Evolutionary conservation across 2,113 vertebrate species (phyloP), one percentile per base, ranked within the genome.

Genomic region (Tyrannus savana): DNA sequence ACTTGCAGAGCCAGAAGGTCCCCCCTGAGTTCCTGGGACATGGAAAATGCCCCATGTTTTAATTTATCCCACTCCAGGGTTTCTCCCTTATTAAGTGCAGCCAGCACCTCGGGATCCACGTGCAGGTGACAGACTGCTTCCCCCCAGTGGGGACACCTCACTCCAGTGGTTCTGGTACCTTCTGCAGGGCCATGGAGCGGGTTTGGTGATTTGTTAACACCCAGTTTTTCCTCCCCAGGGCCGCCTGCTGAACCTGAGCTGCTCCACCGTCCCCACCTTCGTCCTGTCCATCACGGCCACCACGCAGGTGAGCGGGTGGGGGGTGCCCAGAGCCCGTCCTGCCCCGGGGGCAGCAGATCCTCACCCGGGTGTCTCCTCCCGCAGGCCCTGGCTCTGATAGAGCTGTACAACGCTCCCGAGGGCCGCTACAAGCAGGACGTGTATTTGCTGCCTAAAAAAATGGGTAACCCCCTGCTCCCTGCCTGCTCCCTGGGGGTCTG

Each of bases 381-480:
- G 17, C 87, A 82, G 87, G 78, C 78, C 19, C 9, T 89, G 87
- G 87, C 77, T 79, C 97, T 99, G 97, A 99, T 99, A 52, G 99
- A 99, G 95, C 98, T 99, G 87, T 99, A 99, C 96, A 99, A 99
- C 4, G 99, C 99, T 60, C 99, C 99, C 5, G 99, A 99, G 94
- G 99, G 99, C 47, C 99, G 99, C 35, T 99, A 99, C 97, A 99
- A 99, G 95, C 99, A 99, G 96, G 99, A 99, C 8, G 99, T 99
- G 31, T 99, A 99, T 94, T 98, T 99, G 87, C 98, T 99, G 97
- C 99, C 99, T 16, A 99, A 99, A 97, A 99, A 99, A 96, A 99
- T 99, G 99, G 99, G 99, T 99, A n/a, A 78, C 6, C 1, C 0
- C 44, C 41, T 1, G 0, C 25, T 66, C 6, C 0, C 47, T 37